phyloP scores from a whole-genome alignment of 2,113 vertebrate genomes.

The Oxygymnocypris stewartii region DNA sequence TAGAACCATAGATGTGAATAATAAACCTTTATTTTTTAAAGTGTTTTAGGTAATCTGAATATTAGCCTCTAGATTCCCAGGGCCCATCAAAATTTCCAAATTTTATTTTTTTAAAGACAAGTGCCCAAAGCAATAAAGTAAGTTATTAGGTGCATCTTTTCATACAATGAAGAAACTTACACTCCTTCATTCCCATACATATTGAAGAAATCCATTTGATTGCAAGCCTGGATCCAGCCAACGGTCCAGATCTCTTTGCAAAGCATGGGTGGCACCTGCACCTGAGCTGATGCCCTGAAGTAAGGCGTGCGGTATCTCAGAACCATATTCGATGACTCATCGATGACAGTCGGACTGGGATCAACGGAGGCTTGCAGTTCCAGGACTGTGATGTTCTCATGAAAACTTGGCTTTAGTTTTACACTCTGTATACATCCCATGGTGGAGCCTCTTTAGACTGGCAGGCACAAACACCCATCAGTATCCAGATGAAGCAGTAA shows the following conservation, averaged over 20 bases:
- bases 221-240: slow-evolving; percentile 89
- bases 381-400: slow-evolving; percentile 80
- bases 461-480: slow-evolving; percentile 75
- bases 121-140: neutral
- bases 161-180: slow-evolving; percentile 65
- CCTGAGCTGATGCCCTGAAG: slow-evolving; percentile 83
- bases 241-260: slow-evolving; percentile 85
- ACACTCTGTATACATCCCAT: slow-evolving; percentile 90
- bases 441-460: slow-evolving; percentile 69
- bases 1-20: neutral
- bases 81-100: neutral
- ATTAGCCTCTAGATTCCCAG: neutral
- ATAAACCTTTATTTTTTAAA: neutral
- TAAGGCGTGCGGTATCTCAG: slow-evolving; percentile 86
- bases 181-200: slow-evolving; percentile 83
- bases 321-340: slow-evolving; percentile 85
- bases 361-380: slow-evolving; percentile 85
- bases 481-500: slow-evolving; percentile 8
- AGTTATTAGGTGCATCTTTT: neutral
- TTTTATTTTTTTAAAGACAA: neutral
- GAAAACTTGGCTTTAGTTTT: slow-evolving; percentile 81
- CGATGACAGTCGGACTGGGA: slow-evolving; percentile 81
- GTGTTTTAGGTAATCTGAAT: neutral
- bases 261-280: slow-evolving; percentile 80
- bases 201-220: slow-evolving; percentile 89